Conservation (phyloP, 2,797 vertebrate species). For the Sebastes iracundus region DNA sequence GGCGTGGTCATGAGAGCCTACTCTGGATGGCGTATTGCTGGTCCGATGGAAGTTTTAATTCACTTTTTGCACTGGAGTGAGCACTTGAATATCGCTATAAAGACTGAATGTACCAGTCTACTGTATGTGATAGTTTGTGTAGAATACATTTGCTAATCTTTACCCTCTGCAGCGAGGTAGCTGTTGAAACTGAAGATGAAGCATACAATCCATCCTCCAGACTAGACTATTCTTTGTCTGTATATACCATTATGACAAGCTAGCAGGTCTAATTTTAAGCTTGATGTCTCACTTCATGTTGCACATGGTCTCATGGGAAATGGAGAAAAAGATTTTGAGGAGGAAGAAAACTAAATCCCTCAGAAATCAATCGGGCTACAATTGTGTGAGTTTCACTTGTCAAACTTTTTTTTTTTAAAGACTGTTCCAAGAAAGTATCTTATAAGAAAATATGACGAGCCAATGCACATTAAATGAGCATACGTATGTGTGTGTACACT, state of each 20-base stretch:
- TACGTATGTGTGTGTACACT: not conserved
- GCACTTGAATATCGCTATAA: not conserved
- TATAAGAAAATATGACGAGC: not conserved
- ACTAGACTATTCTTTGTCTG: not conserved
- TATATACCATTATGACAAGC: not conserved
- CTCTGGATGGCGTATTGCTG: too few relatives aligned
- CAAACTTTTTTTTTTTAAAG: not conserved
- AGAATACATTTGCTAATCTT: not conserved
- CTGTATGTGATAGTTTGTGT: not conserved
- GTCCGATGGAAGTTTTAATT: not conserved
- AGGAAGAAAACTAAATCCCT: not conserved
- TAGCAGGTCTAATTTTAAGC: not conserved
- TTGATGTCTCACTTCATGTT: conserved; percentile 12
- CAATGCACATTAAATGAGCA: not conserved
- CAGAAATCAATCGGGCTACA: not conserved
- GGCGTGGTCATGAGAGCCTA: too few relatives aligned
- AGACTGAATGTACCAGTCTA: not conserved
- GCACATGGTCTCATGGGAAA: not conserved
- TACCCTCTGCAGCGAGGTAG: not conserved
- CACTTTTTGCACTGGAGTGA: not conserved
- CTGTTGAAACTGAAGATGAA: not conserved
- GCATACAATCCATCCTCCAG: not conserved
- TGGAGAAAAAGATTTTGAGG: not conserved
- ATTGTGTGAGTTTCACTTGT: not conserved
- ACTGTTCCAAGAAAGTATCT: not conserved